These are phyloP conservation scores for Pseudochaenichthys georgianus DNA, from an alignment of 2,797 vertebrate genomes.

Conservation along the genomic window DNA sequence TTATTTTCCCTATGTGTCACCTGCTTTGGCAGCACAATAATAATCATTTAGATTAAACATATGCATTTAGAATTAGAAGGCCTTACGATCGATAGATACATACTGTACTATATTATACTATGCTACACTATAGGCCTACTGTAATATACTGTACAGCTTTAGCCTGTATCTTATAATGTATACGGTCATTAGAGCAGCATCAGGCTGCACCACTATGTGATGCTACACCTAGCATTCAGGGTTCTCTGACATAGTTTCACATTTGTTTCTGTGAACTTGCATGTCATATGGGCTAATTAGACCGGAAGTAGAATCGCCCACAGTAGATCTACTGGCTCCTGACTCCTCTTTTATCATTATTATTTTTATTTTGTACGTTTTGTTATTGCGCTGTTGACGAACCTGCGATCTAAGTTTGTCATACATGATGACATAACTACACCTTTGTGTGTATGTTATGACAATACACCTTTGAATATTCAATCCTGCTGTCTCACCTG, in stretches of 20 bases:
- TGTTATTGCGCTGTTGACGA: no score
- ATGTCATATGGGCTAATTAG: conserved; percentile 28
- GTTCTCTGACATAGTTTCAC: conserved; percentile 13
- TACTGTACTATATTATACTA: no score
- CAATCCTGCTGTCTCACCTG: conserved; percentile 45
- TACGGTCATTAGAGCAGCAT: conserved; percentile 12
- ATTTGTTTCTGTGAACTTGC: conserved; percentile 1
- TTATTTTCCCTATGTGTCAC: not conserved
- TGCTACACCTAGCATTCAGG: not conserved
- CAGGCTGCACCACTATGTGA: not conserved
- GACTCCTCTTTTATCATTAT: not conserved
- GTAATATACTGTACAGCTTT: no score
- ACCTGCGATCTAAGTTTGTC: no score
- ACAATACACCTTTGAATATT: no score
- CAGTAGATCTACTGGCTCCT: conserved; percentile 10
- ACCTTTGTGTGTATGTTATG: no score
- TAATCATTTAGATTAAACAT: not conserved
- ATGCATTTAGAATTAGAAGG: not conserved
- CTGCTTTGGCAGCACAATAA: not conserved
- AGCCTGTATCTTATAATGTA: not conserved
- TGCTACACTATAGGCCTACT: no score
- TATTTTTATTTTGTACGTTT: no score
- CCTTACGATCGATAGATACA: not conserved
- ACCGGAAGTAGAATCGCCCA: conserved; percentile 23
- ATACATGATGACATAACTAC: no score